Conservation (phyloP, 2,797 vertebrate genomes). For the Sparus aurata region DNA sequence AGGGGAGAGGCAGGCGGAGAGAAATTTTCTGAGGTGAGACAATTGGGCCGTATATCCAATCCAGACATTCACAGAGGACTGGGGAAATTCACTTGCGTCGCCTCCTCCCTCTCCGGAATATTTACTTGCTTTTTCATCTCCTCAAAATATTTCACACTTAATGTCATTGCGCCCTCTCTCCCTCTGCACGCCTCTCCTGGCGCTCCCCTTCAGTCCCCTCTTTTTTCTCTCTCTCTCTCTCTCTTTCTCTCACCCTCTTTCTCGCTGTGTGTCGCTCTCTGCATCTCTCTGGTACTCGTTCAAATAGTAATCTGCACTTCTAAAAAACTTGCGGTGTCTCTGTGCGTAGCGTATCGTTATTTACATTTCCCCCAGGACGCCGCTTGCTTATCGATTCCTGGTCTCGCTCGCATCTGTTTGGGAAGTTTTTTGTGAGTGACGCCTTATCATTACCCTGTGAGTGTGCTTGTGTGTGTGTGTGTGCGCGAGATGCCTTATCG, state of each 20-base stretch:
- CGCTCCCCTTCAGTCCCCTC: constrained; percentile 23
- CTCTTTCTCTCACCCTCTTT: constrained; percentile 6
- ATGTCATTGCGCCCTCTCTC: constrained; percentile 63
- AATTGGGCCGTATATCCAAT: constrained; percentile 57
- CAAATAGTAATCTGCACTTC: constrained; percentile 53
- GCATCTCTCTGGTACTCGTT: constrained; percentile 46
- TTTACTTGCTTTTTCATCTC: constrained; percentile 72
- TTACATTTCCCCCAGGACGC: constrained; percentile 61
- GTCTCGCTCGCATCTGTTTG: constrained; percentile 47
- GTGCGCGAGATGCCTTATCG: constrained; percentile 52
- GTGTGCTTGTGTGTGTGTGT: constrained; percentile 21
- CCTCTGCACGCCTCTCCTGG: constrained; percentile 42
- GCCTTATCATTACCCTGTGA: constrained; percentile 51
- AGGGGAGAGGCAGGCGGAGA: background rate
- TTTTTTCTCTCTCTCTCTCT: background rate
- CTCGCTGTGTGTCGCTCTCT: constrained; percentile 20
- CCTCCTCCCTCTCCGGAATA: constrained; percentile 55
- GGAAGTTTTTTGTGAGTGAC: constrained; percentile 39
- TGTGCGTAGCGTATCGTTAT: constrained; percentile 47
- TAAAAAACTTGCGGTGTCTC: constrained; percentile 38
- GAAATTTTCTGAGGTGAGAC: constrained; percentile 61
- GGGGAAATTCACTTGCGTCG: constrained; percentile 57
- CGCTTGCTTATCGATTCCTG: constrained; percentile 62
- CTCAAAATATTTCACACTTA: constrained; percentile 76
- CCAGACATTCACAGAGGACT: constrained; percentile 67